Evolutionary conservation across 1,140 invertebrate genomes (phyloP).

Genomic region (Drosophila subpulchrella): DNA sequence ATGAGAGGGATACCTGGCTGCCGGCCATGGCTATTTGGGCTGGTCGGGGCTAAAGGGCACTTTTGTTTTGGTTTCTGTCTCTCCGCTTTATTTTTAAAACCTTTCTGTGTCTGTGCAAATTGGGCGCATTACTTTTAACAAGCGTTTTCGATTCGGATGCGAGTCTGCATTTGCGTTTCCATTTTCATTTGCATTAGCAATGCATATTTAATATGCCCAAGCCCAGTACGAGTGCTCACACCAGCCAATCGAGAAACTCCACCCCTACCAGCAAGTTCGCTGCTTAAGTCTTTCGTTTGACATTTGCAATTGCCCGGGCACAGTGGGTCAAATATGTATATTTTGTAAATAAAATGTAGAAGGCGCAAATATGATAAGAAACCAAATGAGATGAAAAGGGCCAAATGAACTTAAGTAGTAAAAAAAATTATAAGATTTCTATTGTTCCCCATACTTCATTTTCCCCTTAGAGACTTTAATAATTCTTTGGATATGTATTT

Average conservation of each 20-base stretch:
- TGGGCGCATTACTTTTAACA: slow-evolving; percentile 77
- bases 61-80: slow-evolving; percentile 72
- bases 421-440: too few species aligned
- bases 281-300: slow-evolving; percentile 80
- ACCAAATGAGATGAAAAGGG: too few species aligned
- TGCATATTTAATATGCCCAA: slow-evolving; percentile 70
- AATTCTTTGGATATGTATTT: too few species aligned
- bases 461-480: too few species aligned
- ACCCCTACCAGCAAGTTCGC: slow-evolving; percentile 59
- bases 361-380: too few species aligned
- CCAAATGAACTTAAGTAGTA: too few species aligned
- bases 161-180: slow-evolving; percentile 57
- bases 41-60: slow-evolving; percentile 78
- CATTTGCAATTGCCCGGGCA: slow-evolving; percentile 63
- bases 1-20: slow-evolving; percentile 14
- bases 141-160: slow-evolving; percentile 57
- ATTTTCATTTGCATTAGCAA: slow-evolving; percentile 70
- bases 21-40: slow-evolving; percentile 54
- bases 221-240: slow-evolving; percentile 18
- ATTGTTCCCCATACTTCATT: too few species aligned
- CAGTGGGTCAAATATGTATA: slow-evolving; percentile 6
- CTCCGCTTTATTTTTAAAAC: slow-evolving; percentile 15
- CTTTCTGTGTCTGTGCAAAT: slow-evolving; percentile 49
- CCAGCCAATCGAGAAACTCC: slow-evolving; percentile 15
- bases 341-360: background rate